Conservation (phyloP, 92 coral and sea anemone species). For the Zoanthus sociatus region DNA sequence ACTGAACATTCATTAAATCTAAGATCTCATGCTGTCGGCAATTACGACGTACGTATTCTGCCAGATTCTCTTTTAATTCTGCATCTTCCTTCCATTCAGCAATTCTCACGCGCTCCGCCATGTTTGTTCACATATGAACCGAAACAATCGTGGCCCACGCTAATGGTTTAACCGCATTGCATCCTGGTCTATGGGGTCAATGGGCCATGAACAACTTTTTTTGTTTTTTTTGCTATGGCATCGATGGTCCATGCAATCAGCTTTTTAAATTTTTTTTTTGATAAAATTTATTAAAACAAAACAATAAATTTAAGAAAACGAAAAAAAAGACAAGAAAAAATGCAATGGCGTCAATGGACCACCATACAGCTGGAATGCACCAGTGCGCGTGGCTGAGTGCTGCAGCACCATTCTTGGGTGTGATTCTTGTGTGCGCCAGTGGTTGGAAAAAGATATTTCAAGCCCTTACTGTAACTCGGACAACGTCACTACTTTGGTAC, state of each 20-base stretch:
- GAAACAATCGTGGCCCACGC: not conserved
- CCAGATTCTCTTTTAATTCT: slow-evolving; percentile 41
- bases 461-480: slow-evolving; percentile 16
- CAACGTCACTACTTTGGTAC: not conserved
- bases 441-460: not conserved
- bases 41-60: slow-evolving; percentile 46
- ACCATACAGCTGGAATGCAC: not conserved
- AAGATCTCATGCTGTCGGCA: slow-evolving; percentile 47
- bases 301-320: too few relatives aligned
- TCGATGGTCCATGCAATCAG: slow-evolving; percentile 13
- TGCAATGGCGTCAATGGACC: too few relatives aligned
- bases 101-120: slow-evolving; percentile 43
- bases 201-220: too few relatives aligned
- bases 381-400: slow-evolving; percentile 17
- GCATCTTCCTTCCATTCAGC: slow-evolving; percentile 55
- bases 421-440: slow-evolving; percentile 12
- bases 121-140: not conserved
- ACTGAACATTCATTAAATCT: slow-evolving; percentile 45
- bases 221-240: slow-evolving; percentile 18
- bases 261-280: slow-evolving; percentile 4
- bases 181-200: not conserved
- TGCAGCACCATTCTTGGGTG: slow-evolving; percentile 23
- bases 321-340: too few relatives aligned
- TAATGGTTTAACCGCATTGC: not conserved
- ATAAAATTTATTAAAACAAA: too few relatives aligned